phyloP scores from a whole-genome alignment of 2,113 vertebrate genomes.

The Gobius niger region DNA sequence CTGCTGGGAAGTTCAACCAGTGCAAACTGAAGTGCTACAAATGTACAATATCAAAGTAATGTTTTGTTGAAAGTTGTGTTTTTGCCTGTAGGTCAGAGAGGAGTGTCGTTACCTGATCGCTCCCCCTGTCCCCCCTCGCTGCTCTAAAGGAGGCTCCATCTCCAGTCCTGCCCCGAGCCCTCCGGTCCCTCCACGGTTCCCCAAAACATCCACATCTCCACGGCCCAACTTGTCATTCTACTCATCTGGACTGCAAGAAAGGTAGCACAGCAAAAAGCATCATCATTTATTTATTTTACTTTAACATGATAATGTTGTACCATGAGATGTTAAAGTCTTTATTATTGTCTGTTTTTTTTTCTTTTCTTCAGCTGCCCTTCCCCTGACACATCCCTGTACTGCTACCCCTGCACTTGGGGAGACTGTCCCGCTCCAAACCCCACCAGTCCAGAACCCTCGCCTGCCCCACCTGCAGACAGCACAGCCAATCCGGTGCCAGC shows the following conservation, averaged over 20 bases:
- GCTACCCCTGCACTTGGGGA: slow-evolving; percentile 93
- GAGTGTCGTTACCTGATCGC: slow-evolving; percentile 94
- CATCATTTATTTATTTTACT: no score
- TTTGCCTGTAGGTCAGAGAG: slow-evolving; percentile 87
- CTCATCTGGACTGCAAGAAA: slow-evolving; percentile 90
- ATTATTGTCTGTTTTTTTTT: not conserved
- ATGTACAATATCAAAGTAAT: slow-evolving; percentile 17
- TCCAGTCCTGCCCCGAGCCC: slow-evolving; percentile 80
- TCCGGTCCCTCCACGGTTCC: slow-evolving; percentile 82
- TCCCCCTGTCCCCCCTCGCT: slow-evolving; percentile 91
- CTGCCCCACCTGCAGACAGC: slow-evolving; percentile 41
- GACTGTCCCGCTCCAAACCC: slow-evolving; percentile 87
- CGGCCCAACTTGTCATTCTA: slow-evolving; percentile 91
- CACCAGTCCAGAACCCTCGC: slow-evolving; percentile 57
- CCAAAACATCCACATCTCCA: slow-evolving; percentile 76
- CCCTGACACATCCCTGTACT: slow-evolving; percentile 89
- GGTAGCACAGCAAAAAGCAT: slow-evolving; percentile 70
- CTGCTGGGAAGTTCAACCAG: slow-evolving; percentile 54
- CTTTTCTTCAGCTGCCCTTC: slow-evolving; percentile 77
- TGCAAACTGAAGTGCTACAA: slow-evolving; percentile 18
- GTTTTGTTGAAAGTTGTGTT: slow-evolving; percentile 12
- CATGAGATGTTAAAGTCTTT: not conserved
- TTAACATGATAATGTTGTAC: no score
- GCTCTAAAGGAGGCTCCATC: slow-evolving; percentile 74
- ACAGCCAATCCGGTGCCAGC: slow-evolving; percentile 74